Base-by-base conservation (phyloP, 2,888 invertebrate genomes). In the Auanema sp. region DNA sequence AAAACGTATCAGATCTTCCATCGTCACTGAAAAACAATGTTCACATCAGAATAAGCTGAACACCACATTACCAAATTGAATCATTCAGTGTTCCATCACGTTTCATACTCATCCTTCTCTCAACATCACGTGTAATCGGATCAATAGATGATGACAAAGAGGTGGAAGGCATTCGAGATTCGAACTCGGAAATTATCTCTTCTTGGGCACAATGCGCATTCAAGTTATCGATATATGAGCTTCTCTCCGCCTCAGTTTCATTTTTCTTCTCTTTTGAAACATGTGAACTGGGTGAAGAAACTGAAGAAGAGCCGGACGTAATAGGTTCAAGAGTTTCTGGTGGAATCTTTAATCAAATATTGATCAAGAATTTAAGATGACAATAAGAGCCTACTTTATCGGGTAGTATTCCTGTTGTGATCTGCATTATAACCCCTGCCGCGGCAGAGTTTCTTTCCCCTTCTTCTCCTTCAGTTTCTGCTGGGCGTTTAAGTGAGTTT, bases 71-170 rank as follows among this genome's bases (percentile, higher is more conserved):
- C 71, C 43, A 55, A 47, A 52, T 66, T n/a, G 59, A 66, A 33
- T 69, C 69, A 12, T 57, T 51, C 33, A 60, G 24, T 10, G 70
- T 64, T 18, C 72, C 68, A 55, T 72, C 72, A 18, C 72, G 60
- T 58, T 80, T 80, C 79, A 81, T 75, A 43, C 82, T 81, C 71
- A 82, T 64, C 51, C 81, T 56, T 50, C 82, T 60, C 43, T 81
- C 76, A 14, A 82, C 79, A 60, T 83, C 81, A 23, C 75, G 56
- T 1, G 82, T 77, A 8, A 82, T 79, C 8, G 82, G 82, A 64
- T 82, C 82, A n/a, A 79, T 58, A 0, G 74, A 66, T 2, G 66
- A 59, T 0, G 65, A 63, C n/a, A 66, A 10, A 56, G 64, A n/a
- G 64, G 40, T 16, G 41, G 23, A 24, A 23, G 14, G 51, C 23